Percentiles rank a stretch among this genome's conserved stretches.
These are phyloP conservation scores for Drosophila kohkoa DNA, from an alignment of 1,140 invertebrate species.

Conservation along the genomic window DNA sequence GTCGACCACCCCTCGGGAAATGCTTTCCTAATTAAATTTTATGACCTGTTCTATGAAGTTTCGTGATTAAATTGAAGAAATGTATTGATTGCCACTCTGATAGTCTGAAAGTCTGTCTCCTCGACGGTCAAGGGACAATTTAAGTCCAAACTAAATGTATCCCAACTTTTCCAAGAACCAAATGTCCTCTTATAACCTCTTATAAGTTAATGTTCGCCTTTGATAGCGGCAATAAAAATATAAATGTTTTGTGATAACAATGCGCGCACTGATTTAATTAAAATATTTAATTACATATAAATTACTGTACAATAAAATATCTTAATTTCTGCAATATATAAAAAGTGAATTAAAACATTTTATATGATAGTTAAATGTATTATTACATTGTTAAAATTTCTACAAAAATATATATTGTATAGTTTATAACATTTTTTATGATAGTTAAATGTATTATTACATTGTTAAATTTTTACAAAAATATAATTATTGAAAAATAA, in stretches of 20 bases:
- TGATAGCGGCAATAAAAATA: neutral
- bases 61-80: conserved; percentile 59
- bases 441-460: no score
- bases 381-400: no score
- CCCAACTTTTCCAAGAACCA: conserved; percentile 1
- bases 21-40: conserved; percentile 80
- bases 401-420: no score
- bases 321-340: no score
- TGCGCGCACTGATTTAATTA: neutral
- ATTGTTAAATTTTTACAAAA: no score
- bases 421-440: no score
- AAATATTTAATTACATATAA: no score
- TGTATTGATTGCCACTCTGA: conserved; percentile 46
- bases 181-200: neutral
- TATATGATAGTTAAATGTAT: no score
- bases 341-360: no score
- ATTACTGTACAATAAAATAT: no score
- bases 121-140: neutral
- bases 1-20: conserved; percentile 57
- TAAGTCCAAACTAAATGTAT: neutral
- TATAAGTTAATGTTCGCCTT: neutral
- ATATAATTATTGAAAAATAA: no score
- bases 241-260: neutral
- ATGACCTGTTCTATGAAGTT: conserved; percentile 75
- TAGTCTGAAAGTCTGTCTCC: neutral